Base-by-base conservation (phyloP, 1,140 invertebrate genomes). In the Solenopsis fugax region DNA sequence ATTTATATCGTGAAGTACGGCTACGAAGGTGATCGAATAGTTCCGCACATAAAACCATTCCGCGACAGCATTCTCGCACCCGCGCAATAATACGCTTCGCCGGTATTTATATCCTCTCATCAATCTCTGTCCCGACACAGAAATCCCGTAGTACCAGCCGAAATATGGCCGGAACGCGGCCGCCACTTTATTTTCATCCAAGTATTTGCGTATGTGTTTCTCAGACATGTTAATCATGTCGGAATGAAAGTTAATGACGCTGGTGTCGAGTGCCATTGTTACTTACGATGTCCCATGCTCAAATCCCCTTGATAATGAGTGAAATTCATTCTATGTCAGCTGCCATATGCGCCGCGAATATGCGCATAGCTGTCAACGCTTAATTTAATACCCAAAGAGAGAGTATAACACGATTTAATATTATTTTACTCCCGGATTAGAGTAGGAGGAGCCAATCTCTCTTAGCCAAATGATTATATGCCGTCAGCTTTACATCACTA, bases 51-150 rank as follows among this genome's bases (percentile, higher is more conserved):
- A 73, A 82, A 82, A 82, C 37, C 78, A 72, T 82, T 72, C 12
- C 65, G 65, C 78, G 65, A 45, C 65, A 56, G 54, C 78, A n/a
- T 81, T 82, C 50, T 73, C 80, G 41, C 67, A 58, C 34, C 41
- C 54, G 67, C 24, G 69, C 56, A 82, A 82, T 82, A 82, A 58
- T 82, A 82, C 69, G 67, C 67, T 60, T 73, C 80, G 18, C 18
- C 24, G 54, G 67, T 82, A 82, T 82, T 82, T 82, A 73, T 82
- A 82, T 82, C 69, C 67, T 72, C 80, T 73, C 67, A 73, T 82
- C 80, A 82, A 82, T 82, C 67, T 82, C 80, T 29, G 80, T 82
- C 67, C 21, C 52, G 29, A 60, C 67, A 73, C 52, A 73, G 69
- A 82, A 73, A 73, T 82, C 67, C 52, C n/a, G 50, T 81, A 48